Evolutionary conservation across 1,140 invertebrate genomes (phyloP), one percentile per base, ranked within the genome.

Genomic region (Goniozus legneri): DNA sequence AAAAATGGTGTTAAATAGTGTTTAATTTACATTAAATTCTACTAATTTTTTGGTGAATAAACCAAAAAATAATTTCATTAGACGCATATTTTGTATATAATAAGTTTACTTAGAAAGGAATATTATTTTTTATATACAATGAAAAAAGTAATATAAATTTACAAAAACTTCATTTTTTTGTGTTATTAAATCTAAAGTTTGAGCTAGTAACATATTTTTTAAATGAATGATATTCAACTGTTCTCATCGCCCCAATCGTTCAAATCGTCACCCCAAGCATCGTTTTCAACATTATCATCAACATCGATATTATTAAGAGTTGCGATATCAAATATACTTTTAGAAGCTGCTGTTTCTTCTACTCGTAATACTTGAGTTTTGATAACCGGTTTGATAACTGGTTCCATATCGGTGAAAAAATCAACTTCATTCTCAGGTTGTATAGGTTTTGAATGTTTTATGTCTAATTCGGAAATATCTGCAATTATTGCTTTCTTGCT

Each of bases 371-470:
- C 64, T 31, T 77, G 78, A 8, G 82, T 77, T 54, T 82, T 82
- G n/a, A n/a, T n/a, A n/a, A n/a, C n/a, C n/a, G n/a, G n/a, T 36
- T 86, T 79, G 56, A 91, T 89, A 3, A 89, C 79, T 4, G 89
- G 89, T 55, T 85, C 85, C 89, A 91, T 91, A 62, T 90, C 89
- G 40, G 84, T 84, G 58, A 91, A 91, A 54, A 88, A 89, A 62
- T 91, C 85, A 57, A 73, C 68, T 14, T 78, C 72, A 3, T 62
- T 55, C 22, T 75, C 73, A 7, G 58, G 56, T 35, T 60, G 53
- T 20, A 72, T 71, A 12, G 69, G 59, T 50, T 81, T 82, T 41
- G 84, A 82, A 62, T 84, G 82, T 64, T 88, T 87, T 34, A 88
- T 89, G 60, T 89, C 87, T 15, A 89, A 70, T 47, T 86, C 81